These are phyloP conservation scores for Trachelus troglodyta DNA, from an alignment of 2,888 invertebrate species.

Conservation along the genomic window DNA sequence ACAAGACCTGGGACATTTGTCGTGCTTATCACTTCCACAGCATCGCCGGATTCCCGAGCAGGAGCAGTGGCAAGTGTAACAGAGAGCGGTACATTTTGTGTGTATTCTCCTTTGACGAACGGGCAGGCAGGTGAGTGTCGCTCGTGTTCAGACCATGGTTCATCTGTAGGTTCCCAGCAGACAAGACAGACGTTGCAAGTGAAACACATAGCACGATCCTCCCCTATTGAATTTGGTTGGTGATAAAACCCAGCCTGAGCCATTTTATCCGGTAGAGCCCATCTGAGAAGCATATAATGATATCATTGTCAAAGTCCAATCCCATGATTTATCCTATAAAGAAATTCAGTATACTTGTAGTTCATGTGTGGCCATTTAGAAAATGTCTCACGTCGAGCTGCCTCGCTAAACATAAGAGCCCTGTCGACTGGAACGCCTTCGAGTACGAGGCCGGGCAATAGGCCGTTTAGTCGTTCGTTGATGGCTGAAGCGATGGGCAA, in stretches of 20 bases:
- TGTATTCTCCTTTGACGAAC: slow-evolving; percentile 93
- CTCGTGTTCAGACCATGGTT: slow-evolving; percentile 98
- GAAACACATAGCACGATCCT: slow-evolving; percentile 96
- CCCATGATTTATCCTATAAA: neutral
- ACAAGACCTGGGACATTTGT: slow-evolving; percentile 62
- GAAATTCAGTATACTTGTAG: slow-evolving; percentile 78
- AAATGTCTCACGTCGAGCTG: slow-evolving; percentile 90
- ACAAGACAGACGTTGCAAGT: slow-evolving; percentile 95
- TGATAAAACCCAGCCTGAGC: slow-evolving; percentile 97
- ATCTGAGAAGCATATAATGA: slow-evolving; percentile 69
- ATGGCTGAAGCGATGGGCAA: slow-evolving; percentile 91
- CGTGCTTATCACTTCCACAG: slow-evolving; percentile 57
- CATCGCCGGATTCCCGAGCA: slow-evolving; percentile 61
- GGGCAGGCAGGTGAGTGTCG: slow-evolving; percentile 94
- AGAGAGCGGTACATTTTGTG: slow-evolving; percentile 93
- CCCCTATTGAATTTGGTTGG: slow-evolving; percentile 89
- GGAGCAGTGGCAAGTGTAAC: slow-evolving; percentile 67
- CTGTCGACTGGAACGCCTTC: slow-evolving; percentile 68
- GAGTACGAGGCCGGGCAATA: slow-evolving; percentile 71
- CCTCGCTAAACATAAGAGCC: slow-evolving; percentile 90
- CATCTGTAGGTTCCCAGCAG: slow-evolving; percentile 97
- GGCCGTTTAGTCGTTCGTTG: slow-evolving; percentile 85
- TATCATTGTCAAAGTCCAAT: neutral
- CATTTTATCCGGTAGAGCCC: slow-evolving; percentile 96
- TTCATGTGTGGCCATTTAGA: slow-evolving; percentile 97